Evolutionary conservation across 1,140 invertebrate genomes (phyloP).

Genomic region (Phthorimaea operculella): DNA sequence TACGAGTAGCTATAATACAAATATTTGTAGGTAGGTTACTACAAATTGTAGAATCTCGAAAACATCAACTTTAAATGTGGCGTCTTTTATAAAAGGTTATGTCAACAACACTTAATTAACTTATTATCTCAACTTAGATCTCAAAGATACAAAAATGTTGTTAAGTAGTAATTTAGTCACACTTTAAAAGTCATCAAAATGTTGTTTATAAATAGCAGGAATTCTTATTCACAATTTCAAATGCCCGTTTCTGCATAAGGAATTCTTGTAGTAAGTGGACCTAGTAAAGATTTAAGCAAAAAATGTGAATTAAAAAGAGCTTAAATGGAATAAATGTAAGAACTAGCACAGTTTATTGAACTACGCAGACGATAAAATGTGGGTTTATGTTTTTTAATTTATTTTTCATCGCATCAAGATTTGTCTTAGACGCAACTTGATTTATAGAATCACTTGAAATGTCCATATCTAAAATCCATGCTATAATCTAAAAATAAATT

Average conservation of each 20-base stretch:
- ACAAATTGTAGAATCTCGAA: too few relatives aligned
- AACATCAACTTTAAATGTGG: too few relatives aligned
- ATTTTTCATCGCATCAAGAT: too few relatives aligned
- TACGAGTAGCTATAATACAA: too few relatives aligned
- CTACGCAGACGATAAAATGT: neutral
- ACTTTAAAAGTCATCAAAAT: neutral
- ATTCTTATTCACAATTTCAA: neutral
- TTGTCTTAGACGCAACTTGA: too few relatives aligned
- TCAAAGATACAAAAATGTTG: neutral
- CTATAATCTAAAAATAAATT: too few relatives aligned
- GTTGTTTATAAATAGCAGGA: neutral
- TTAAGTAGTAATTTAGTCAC: conserved; percentile 1
- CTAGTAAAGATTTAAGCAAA: neutral
- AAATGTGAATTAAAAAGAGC: conserved; percentile 1
- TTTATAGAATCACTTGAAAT: too few relatives aligned
- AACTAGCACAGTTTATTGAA: neutral
- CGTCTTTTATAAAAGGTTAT: too few relatives aligned
- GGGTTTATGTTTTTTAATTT: neutral
- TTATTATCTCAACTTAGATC: neutral
- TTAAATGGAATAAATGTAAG: neutral
- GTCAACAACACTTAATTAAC: neutral
- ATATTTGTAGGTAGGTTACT: too few relatives aligned
- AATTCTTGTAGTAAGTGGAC: neutral
- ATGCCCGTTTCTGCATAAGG: neutral
- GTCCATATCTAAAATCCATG: too few relatives aligned